Percentiles rank a stretch among this genome's conserved stretches.
Conservation (phyloP, 1,140 invertebrate species). For the Cepaea nemoralis region DNA sequence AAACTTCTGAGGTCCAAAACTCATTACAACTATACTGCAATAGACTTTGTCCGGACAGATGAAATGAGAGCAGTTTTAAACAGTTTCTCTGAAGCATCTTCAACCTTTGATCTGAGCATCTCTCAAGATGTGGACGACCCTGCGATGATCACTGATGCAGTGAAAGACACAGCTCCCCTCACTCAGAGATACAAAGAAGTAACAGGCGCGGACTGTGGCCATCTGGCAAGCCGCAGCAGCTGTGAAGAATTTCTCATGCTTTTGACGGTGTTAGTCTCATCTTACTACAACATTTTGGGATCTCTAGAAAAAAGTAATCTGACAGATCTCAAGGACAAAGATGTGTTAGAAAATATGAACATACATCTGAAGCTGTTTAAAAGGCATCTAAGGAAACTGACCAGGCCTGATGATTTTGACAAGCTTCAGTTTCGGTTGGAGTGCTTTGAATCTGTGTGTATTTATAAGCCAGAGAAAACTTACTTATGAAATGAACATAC, state of each 20-base stretch:
- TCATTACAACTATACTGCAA: slow-evolving; percentile 44
- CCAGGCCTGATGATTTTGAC: neutral
- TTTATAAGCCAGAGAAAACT: neutral
- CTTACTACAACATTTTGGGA: neutral
- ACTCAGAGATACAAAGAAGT: neutral
- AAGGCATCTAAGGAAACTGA: slow-evolving; percentile 3
- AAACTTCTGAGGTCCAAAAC: slow-evolving; percentile 51
- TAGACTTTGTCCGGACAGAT: slow-evolving; percentile 54
- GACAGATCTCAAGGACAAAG: neutral
- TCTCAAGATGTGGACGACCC: neutral
- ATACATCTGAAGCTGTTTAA: neutral
- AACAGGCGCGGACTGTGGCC: neutral
- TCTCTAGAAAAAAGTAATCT: neutral
- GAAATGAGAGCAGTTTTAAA: slow-evolving; percentile 49
- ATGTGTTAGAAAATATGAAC: neutral
- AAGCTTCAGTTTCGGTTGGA: neutral
- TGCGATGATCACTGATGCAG: neutral
- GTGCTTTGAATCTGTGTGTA: neutral
- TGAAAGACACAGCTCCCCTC: neutral
- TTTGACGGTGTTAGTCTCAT: neutral
- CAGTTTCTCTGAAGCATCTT: neutral
- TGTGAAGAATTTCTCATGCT: neutral
- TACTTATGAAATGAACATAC: too few relatives aligned
- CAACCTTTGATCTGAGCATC: neutral
- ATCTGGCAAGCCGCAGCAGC: neutral